phyloP scores from a whole-genome alignment of 2,797 vertebrate genomes.

The Rachycentron canadum region DNA sequence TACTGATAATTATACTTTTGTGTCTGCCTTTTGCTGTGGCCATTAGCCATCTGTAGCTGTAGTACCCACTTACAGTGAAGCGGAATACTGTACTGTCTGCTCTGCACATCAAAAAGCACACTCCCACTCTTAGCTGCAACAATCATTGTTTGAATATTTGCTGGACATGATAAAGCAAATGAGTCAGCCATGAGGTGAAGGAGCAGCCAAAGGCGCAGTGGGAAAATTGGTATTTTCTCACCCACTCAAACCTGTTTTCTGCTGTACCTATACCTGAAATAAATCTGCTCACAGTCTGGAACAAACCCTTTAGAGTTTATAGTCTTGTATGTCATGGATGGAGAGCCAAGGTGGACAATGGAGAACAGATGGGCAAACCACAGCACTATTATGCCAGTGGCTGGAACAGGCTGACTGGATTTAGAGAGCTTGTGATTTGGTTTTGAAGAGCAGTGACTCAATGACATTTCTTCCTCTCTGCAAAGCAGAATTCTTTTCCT shows the following conservation, averaged over 20 bases:
- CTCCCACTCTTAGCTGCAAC: conserved; percentile 54
- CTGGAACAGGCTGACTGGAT: conserved; percentile 73
- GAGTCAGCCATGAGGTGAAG: conserved; percentile 66
- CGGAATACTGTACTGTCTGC: conserved; percentile 49
- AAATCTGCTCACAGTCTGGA: conserved; percentile 79
- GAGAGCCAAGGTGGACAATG: conserved; percentile 69
- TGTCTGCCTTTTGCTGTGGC: conserved; percentile 53
- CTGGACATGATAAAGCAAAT: conserved; percentile 72
- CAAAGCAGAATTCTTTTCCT: conserved; percentile 58
- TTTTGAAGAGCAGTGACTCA: conserved; percentile 78
- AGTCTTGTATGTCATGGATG: conserved; percentile 76
- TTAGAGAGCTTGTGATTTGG: conserved; percentile 77
- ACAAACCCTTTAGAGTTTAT: conserved; percentile 80
- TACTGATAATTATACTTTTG: conserved; percentile 68
- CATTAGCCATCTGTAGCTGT: conserved; percentile 66
- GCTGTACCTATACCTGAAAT: conserved; percentile 73
- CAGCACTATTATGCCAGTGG: conserved; percentile 66
- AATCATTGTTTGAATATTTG: conserved; percentile 69
- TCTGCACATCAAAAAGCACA: conserved; percentile 57
- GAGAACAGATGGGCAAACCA: conserved; percentile 71
- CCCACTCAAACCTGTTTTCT: conserved; percentile 65
- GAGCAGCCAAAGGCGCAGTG: conserved; percentile 55
- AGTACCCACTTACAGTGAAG: conserved; percentile 55
- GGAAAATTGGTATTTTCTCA: conserved; percentile 73
- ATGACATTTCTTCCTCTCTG: conserved; percentile 68